A percentile compares a stretch with the other conserved stretches of the same genome.
These are phyloP conservation scores for Gobio occitaniae DNA, from an alignment of 2,797 vertebrate species.

Conservation along the genomic window DNA sequence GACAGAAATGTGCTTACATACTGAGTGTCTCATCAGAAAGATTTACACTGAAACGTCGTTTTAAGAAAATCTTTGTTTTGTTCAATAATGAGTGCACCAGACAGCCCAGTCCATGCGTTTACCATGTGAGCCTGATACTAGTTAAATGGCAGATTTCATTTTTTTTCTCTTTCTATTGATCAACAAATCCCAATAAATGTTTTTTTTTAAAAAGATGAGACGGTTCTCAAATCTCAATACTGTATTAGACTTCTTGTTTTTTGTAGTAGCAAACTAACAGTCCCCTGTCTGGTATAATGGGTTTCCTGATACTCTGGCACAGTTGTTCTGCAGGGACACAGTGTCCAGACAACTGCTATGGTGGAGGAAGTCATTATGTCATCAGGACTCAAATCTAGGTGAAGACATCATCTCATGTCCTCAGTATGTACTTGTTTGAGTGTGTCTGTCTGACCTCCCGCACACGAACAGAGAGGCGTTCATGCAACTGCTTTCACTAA, in stretches of 20 bases:
- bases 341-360: background rate
- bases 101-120: background rate
- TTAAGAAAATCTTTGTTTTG: background rate
- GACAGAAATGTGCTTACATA: background rate
- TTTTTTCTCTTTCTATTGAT: conserved; percentile 8
- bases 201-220: background rate
- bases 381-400: background rate
- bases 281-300: background rate
- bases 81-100: background rate
- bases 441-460: background rate
- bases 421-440: background rate
- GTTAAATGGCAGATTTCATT: background rate
- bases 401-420: background rate
- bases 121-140: background rate
- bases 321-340: conserved; percentile 22
- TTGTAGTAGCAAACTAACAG: background rate
- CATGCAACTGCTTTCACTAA: background rate
- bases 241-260: background rate
- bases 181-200: background rate
- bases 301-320: conserved; percentile 14
- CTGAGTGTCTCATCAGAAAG: background rate
- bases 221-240: conserved; percentile 14
- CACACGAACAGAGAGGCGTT: background rate
- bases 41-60: background rate
- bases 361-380: conserved; percentile 25